A percentile compares a stretch with the other conserved stretches of the same genome.
phyloP scores from a whole-genome alignment of 2,888 invertebrate genomes.

The Drosophila conformis region DNA sequence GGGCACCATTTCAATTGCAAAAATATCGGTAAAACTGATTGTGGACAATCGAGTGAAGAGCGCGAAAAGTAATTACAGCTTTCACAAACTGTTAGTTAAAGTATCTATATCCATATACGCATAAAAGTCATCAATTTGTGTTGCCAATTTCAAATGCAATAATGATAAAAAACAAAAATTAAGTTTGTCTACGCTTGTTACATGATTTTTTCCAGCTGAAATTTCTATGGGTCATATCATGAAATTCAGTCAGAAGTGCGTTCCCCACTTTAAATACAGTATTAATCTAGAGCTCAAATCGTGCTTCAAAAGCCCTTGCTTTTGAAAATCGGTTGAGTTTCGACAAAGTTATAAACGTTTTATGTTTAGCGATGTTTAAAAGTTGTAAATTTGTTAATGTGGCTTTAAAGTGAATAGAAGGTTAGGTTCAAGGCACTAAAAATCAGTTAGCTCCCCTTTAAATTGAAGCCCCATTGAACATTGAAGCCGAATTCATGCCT shows the following conservation, averaged over 20 bases:
- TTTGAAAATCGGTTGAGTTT: background rate
- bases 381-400: too few species aligned
- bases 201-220: background rate
- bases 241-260: background rate
- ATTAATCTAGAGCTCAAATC: background rate
- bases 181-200: background rate
- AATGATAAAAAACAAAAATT: background rate
- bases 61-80: slow-evolving; percentile 4
- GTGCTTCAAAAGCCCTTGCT: background rate
- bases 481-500: slow-evolving; percentile 15
- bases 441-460: background rate
- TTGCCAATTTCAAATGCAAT: background rate
- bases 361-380: background rate
- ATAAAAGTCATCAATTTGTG: background rate
- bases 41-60: background rate
- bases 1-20: background rate
- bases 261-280: background rate
- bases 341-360: background rate
- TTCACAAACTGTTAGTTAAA: slow-evolving; percentile 4
- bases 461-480: slow-evolving; percentile 4
- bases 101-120: background rate
- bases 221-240: background rate
- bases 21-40: slow-evolving; percentile 11
- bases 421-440: background rate
- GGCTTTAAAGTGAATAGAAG: background rate